phyloP scores from a whole-genome alignment of 2,113 vertebrate species.

The Uropsilus gracilis region DNA sequence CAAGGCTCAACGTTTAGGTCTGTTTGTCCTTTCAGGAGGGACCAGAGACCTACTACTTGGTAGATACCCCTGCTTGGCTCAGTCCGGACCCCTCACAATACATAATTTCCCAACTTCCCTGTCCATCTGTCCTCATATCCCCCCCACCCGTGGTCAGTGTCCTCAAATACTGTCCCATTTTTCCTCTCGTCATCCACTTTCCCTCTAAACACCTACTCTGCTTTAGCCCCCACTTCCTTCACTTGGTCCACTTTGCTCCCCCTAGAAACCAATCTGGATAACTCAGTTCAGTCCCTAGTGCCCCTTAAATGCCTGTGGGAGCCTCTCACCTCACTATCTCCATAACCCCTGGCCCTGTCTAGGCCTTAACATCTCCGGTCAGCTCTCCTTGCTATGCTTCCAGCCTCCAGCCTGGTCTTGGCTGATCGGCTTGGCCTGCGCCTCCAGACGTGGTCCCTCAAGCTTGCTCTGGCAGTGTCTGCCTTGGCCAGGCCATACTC shows the following conservation, averaged over 20 bases:
- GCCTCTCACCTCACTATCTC: background rate
- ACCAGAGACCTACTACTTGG: too few species aligned
- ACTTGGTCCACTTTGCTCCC: background rate
- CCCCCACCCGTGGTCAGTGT: background rate
- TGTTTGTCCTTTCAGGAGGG: background rate
- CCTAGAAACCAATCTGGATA: background rate
- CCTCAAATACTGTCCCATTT: background rate
- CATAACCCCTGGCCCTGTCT: background rate
- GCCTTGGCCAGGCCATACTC: background rate
- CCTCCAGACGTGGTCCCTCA: constrained; percentile 12
- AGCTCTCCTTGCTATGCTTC: background rate
- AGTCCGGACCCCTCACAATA: background rate
- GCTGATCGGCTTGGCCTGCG: background rate
- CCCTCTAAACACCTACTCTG: background rate
- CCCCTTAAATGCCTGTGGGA: background rate
- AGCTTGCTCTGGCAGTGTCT: background rate
- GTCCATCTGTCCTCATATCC: background rate
- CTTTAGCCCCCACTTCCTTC: background rate
- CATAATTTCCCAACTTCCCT: background rate
- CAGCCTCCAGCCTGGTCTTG: background rate
- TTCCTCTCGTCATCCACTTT: background rate
- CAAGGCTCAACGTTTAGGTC: background rate
- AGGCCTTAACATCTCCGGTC: background rate
- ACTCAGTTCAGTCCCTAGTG: background rate
- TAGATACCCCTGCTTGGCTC: background rate